These are phyloP conservation scores for Barbus barbus DNA, from an alignment of 2,113 vertebrate genomes.

Conservation along the genomic window DNA sequence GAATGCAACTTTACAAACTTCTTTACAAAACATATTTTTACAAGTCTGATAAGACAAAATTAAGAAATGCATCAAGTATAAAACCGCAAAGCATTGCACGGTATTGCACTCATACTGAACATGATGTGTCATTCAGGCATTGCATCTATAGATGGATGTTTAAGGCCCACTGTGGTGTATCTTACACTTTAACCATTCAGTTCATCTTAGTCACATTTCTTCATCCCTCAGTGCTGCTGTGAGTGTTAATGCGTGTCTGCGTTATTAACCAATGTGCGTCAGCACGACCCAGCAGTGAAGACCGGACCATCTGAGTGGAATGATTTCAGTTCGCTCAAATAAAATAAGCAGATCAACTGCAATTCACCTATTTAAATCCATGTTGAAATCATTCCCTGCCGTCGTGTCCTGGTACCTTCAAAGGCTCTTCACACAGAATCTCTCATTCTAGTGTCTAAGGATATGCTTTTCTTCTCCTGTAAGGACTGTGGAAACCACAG, in stretches of 20 bases:
- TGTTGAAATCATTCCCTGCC: neutral
- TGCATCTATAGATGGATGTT: conserved; percentile 11
- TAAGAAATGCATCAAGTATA: neutral
- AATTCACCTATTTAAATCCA: neutral
- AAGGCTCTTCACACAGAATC: neutral
- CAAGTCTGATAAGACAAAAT: neutral
- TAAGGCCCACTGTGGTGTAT: neutral
- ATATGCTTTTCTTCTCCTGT: conserved; percentile 79
- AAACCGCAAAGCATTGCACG: neutral
- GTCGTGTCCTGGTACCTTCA: neutral
- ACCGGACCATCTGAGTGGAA: neutral
- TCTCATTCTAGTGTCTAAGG: conserved; percentile 8
- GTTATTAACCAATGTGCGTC: neutral
- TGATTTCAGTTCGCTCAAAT: neutral
- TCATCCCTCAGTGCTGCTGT: neutral
- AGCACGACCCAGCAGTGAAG: neutral
- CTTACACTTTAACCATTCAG: neutral
- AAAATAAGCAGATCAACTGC: conserved; percentile 17
- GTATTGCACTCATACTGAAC: conserved; percentile 1
- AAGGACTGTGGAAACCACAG: conserved; percentile 70
- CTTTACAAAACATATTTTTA: too few relatives aligned
- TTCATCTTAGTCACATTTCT: neutral
- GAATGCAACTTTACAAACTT: neutral
- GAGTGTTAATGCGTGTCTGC: neutral
- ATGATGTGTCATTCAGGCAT: neutral